Evolutionary conservation across 2,797 vertebrate genomes (phyloP).

Genomic region (Anabacerthia variegaticeps): DNA sequence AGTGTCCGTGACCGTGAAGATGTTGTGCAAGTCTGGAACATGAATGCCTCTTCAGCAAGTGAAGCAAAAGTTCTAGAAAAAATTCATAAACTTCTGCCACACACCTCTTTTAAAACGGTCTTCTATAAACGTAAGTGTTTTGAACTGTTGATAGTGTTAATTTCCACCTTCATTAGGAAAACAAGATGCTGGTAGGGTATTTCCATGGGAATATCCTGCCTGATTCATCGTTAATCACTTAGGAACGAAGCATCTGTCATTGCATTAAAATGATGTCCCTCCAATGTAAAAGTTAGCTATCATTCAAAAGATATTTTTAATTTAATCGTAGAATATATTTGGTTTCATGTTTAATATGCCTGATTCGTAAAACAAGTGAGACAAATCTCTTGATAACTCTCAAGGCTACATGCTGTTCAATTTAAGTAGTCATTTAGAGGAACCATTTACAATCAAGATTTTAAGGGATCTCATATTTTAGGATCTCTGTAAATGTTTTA

Average conservation of each 20-base stretch:
- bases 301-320: background rate
- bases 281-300: background rate
- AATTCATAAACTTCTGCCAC: conserved; percentile 91
- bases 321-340: background rate
- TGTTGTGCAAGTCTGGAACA: conserved; percentile 94
- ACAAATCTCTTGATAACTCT: background rate
- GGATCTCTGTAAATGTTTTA: background rate
- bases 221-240: background rate
- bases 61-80: conserved; percentile 90
- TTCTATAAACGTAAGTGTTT: conserved; percentile 96
- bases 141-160: background rate
- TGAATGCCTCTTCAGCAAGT: conserved; percentile 86
- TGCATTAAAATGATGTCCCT: background rate
- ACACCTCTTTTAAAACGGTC: conserved; percentile 90
- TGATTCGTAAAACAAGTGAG: background rate
- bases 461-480: background rate
- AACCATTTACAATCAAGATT: background rate
- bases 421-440: background rate
- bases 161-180: background rate
- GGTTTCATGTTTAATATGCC: background rate
- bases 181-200: background rate
- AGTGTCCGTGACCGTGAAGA: conserved; percentile 92
- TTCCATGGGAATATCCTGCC: background rate
- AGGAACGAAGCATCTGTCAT: background rate
- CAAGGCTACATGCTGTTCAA: background rate